phyloP scores from a whole-genome alignment of 1,140 invertebrate species.

The Cydia splendana region DNA sequence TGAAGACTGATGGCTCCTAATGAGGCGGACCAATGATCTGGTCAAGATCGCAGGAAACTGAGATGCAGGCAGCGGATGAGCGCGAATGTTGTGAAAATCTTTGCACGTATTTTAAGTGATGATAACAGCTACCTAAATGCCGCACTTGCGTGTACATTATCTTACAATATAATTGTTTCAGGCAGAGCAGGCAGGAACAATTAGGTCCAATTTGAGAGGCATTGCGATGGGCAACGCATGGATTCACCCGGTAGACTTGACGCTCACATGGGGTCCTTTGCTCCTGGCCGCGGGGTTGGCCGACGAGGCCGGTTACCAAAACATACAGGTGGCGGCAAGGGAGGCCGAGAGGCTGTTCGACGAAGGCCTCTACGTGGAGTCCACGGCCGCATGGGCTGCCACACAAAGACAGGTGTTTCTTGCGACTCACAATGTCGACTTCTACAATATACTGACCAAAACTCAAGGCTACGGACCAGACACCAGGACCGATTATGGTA shows the following conservation, averaged over 20 bases:
- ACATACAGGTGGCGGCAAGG: constrained; percentile 77
- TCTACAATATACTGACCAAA: constrained; percentile 89
- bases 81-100: no score
- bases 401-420: constrained; percentile 82
- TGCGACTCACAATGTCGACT: constrained; percentile 85
- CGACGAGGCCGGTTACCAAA: constrained; percentile 81
- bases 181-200: constrained; percentile 82
- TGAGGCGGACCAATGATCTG: neutral
- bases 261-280: constrained; percentile 89
- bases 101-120: no score
- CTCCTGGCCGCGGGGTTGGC: constrained; percentile 83
- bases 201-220: constrained; percentile 87
- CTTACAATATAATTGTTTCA: constrained; percentile 49
- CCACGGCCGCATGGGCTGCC: constrained; percentile 83
- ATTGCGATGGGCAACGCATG: constrained; percentile 92
- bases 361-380: constrained; percentile 78
- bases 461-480: constrained; percentile 41
- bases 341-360: constrained; percentile 79
- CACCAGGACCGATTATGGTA: constrained; percentile 37
- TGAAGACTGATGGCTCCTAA: no score
- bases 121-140: no score
- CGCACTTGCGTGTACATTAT: no score
- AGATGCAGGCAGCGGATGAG: no score
- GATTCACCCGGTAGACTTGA: constrained; percentile 91
- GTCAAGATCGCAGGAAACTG: no score